Conservation (phyloP, 2,888 invertebrate species). For the Tenthredo mesomela region DNA sequence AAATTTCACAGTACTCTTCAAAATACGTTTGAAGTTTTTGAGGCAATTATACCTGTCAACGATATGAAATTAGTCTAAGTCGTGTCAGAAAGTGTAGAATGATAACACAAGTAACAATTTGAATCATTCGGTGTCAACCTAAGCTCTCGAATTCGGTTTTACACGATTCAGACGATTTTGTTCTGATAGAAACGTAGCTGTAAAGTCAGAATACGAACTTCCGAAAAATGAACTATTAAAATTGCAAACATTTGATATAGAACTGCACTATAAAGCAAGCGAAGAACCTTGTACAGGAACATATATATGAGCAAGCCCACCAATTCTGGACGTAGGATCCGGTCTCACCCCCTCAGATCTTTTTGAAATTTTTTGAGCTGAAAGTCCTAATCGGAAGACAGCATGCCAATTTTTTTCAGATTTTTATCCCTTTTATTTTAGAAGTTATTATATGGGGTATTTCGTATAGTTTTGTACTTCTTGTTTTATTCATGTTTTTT, state of each 20-base stretch:
- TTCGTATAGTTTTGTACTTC: too few relatives aligned
- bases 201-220: background rate
- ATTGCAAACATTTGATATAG: background rate
- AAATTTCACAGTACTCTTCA: background rate
- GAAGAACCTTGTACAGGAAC: background rate
- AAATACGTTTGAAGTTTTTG: background rate
- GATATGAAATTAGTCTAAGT: background rate
- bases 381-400: too few relatives aligned
- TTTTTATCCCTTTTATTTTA: too few relatives aligned
- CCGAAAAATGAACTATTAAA: background rate
- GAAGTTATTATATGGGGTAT: too few relatives aligned
- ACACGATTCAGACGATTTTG: too few relatives aligned
- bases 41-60: background rate
- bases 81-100: background rate
- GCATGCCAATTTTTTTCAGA: too few relatives aligned
- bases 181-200: background rate
- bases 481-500: too few relatives aligned
- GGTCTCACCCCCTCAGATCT: too few relatives aligned
- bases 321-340: too few relatives aligned
- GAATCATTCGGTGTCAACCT: background rate
- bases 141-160: background rate
- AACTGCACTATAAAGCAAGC: background rate
- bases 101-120: background rate
- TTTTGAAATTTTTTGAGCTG: too few relatives aligned
- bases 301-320: too few relatives aligned